These are phyloP conservation scores for Apocrypta bakeri DNA, from an alignment of 1,140 invertebrate species.

Conservation along the genomic window DNA sequence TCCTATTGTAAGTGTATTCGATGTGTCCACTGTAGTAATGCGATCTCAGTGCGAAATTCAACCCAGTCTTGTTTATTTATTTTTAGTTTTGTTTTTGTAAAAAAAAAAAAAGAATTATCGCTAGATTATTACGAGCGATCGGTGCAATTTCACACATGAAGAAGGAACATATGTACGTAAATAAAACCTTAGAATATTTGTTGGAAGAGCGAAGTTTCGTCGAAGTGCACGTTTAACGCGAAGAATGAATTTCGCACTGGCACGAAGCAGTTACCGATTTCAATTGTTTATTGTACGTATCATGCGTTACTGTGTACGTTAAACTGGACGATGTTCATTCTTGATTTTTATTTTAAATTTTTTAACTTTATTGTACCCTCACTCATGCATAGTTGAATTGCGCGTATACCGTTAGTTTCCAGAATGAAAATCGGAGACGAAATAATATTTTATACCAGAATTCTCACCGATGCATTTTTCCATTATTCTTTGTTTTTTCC, in stretches of 20 bases:
- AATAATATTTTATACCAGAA: neutral
- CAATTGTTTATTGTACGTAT: slow-evolving; percentile 39
- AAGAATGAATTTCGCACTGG: slow-evolving; percentile 36
- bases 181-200: neutral
- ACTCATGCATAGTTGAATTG: too few relatives aligned
- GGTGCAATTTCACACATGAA: too few relatives aligned
- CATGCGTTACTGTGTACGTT: slow-evolving; percentile 30
- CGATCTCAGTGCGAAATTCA: slow-evolving; percentile 44
- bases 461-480: neutral
- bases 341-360: slow-evolving; percentile 24
- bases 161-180: neutral
- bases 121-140: too few relatives aligned
- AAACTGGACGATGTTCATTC: slow-evolving; percentile 30
- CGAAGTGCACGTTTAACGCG: neutral
- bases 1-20: slow-evolving; percentile 33
- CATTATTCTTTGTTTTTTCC: too few relatives aligned
- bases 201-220: neutral
- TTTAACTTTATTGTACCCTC: too few relatives aligned
- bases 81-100: neutral
- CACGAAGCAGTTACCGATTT: slow-evolving; percentile 41
- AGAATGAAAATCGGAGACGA: too few relatives aligned
- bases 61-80: neutral
- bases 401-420: too few relatives aligned
- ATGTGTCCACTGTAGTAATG: slow-evolving; percentile 41
- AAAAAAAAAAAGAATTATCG: too few relatives aligned